Base-by-base conservation (phyloP, 2,113 vertebrate genomes). In the Carassius carassius region DNA sequence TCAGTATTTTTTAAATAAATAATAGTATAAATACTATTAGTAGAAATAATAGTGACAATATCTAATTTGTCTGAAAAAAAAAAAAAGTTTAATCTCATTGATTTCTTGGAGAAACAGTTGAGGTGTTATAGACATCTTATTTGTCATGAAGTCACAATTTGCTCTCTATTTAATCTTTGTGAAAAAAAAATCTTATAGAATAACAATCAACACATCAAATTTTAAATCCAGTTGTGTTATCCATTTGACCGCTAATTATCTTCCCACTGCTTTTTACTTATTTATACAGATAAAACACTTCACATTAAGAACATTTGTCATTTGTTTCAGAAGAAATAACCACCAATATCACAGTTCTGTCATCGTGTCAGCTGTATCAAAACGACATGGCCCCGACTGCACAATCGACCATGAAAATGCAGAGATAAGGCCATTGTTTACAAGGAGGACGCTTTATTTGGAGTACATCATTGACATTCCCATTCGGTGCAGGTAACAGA, bases 351-450 rank as follows among this genome's bases (percentile, higher is more conserved):
- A 69, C 17, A 47, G 41, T 13, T 72, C 21, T 51, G 32, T n/a
- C 32, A 25, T 13, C 21, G 1, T 82, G 67, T 82, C 67, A 82
- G 47, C 67, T 56, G 32, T 82, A 82, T 82, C 49, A 58, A 72
- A 58, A 54, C 5, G 62, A 51, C 62, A 81, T 81, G 67, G 67
- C 67, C 67, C 80, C 13, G 19, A 72, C 16, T 54, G 49, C 73
- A 85, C 80, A 82, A 78, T 82, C 25, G 78, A 78, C 72, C 29
- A 9, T 63, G 79, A 85, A 69, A 76, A 49, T 16, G 54, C 23
- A 56, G 65, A 84, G 83, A 81, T 86, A 86, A 86, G 81, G 67
- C 80, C 49, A 56, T 78, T 32, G 84, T 85, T 85, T 83, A 86
- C 62, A 78, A 70, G 60, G 67, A 72, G 67, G 74, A 78, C 2